Conservation (phyloP, 2,113 vertebrate species). For the Nansenia antarctica region DNA sequence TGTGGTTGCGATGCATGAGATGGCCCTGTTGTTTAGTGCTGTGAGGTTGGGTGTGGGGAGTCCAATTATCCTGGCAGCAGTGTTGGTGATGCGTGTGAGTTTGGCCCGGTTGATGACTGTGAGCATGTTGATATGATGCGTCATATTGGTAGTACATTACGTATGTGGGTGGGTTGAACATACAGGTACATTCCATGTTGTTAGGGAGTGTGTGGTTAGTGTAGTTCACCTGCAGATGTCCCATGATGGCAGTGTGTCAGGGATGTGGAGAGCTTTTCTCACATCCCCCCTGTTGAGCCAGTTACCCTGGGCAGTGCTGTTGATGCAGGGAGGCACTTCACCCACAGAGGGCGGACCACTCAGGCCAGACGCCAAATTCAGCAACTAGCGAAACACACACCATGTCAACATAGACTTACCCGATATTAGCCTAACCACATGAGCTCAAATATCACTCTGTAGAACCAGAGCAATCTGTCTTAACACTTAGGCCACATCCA, state of each 20-base stretch:
- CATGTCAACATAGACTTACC: background rate
- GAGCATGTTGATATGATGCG: no score
- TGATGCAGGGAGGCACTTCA: slow-evolving; percentile 71
- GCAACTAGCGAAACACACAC: background rate
- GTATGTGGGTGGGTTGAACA: no score
- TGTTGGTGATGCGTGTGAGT: no score
- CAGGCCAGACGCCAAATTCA: slow-evolving; percentile 25
- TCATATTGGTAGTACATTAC: no score
- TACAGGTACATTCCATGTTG: no score
- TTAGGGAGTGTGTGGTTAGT: background rate
- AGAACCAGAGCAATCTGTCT: background rate
- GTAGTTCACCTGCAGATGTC: slow-evolving; percentile 73
- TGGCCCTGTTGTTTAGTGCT: no score
- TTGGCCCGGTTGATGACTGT: no score
- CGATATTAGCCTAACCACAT: background rate
- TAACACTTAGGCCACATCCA: no score
- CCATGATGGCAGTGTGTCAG: slow-evolving; percentile 69
- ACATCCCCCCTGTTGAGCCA: slow-evolving; percentile 77
- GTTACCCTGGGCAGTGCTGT: slow-evolving; percentile 70
- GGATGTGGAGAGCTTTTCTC: slow-evolving; percentile 76
- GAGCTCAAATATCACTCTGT: background rate
- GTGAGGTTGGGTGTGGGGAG: no score
- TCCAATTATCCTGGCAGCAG: no score
- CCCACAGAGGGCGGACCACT: slow-evolving; percentile 11
- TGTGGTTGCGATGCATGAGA: no score